phyloP scores from a whole-genome alignment of 2,888 invertebrate species.

The Autographa pulchrina region DNA sequence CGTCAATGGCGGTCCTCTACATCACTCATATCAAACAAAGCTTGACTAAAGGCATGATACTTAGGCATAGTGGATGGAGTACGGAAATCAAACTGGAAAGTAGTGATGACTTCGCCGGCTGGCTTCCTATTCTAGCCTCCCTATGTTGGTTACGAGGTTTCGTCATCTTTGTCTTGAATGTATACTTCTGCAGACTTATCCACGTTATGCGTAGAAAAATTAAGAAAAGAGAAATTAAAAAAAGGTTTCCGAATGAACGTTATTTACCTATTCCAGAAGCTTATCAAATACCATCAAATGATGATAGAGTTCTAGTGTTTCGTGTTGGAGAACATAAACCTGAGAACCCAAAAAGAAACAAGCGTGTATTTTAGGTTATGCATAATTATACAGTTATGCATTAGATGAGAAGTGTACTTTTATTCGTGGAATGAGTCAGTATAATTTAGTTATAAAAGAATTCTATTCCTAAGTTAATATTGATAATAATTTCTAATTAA shows the following conservation, averaged over 20 bases:
- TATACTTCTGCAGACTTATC: constrained; percentile 71
- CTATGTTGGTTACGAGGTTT: constrained; percentile 76
- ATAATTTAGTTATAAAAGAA: not conserved
- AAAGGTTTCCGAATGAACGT: constrained; percentile 49
- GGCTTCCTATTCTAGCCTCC: constrained; percentile 76
- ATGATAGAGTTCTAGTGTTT: constrained; percentile 65
- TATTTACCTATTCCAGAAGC: constrained; percentile 74
- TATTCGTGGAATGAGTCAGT: not conserved
- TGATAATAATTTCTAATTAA: not conserved
- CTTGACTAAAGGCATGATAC: constrained; percentile 78
- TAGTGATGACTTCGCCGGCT: constrained; percentile 77
- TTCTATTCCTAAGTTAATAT: not conserved
- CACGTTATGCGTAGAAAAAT: constrained; percentile 61
- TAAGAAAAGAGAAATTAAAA: constrained; percentile 65
- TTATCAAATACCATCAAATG: constrained; percentile 30
- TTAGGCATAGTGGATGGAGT: constrained; percentile 80
- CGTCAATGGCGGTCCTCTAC: constrained; percentile 80
- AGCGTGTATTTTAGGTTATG: not conserved
- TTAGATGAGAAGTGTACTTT: not conserved
- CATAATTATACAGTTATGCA: not conserved
- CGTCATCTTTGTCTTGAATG: constrained; percentile 69
- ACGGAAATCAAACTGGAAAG: constrained; percentile 67
- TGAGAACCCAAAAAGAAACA: constrained; percentile 16
- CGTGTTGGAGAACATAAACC: constrained; percentile 68
- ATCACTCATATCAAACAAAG: constrained; percentile 80